phyloP scores from a whole-genome alignment of 2,888 invertebrate species.

The Sphinx pinastri region DNA sequence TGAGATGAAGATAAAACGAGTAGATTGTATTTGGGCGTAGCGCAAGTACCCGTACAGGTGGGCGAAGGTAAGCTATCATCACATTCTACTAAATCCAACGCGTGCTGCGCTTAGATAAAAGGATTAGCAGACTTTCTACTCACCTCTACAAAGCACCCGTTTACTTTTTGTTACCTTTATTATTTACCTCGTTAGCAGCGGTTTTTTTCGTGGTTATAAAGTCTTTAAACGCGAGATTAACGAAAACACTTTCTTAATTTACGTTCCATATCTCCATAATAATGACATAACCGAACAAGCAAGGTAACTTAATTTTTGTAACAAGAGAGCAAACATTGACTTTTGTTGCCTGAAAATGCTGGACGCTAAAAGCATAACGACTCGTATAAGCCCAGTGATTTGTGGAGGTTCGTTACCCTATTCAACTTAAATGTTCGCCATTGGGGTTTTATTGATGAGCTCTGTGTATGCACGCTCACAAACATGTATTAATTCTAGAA shows the following conservation, averaged over 20 bases:
- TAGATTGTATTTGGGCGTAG: background rate
- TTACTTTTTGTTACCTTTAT: constrained; percentile 19
- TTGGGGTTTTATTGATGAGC: constrained; percentile 40
- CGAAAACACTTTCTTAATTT: constrained; percentile 2
- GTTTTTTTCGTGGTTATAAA: background rate
- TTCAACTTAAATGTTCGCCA: constrained; percentile 42
- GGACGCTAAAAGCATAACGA: constrained; percentile 4
- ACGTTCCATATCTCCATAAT: background rate
- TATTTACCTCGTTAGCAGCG: background rate
- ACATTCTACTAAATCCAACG: constrained; percentile 50
- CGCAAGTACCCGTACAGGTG: constrained; percentile 27
- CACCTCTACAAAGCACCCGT: constrained; percentile 42
- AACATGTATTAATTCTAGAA: background rate
- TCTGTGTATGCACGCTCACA: constrained; percentile 1
- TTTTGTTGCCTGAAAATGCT: background rate
- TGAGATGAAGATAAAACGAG: constrained; percentile 1
- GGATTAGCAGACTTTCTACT: constrained; percentile 70
- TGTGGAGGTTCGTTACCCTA: constrained; percentile 1
- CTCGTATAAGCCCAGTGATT: constrained; percentile 9
- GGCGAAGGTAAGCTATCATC: constrained; percentile 31
- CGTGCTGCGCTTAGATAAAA: constrained; percentile 74
- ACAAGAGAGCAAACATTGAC: constrained; percentile 4
- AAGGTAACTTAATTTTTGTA: background rate
- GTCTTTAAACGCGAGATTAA: background rate
- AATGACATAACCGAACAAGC: constrained; percentile 2